Evolutionary conservation across 2,797 vertebrate species (phyloP).

Genomic region (Gallinago stenura): DNA sequence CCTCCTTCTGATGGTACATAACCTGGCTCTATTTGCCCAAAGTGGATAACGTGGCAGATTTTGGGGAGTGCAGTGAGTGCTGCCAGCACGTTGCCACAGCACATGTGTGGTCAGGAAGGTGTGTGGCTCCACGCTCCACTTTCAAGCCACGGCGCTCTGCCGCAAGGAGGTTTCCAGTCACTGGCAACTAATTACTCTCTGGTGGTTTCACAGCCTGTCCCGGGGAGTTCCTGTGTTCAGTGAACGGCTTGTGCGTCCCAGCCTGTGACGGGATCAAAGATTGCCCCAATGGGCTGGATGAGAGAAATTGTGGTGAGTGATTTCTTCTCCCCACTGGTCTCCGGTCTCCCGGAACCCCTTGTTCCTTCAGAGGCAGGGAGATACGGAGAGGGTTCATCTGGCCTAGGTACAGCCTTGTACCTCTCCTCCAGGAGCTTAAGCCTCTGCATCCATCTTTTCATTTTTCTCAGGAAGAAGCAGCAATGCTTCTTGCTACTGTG

Average conservation of each 20-base stretch:
- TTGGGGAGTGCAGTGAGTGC: background rate
- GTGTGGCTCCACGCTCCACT: background rate
- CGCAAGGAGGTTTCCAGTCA: slow-evolving; percentile 12
- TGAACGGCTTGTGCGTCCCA: slow-evolving; percentile 90
- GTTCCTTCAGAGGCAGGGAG: background rate
- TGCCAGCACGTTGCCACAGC: background rate
- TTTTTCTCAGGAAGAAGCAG: background rate
- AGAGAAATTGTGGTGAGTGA: slow-evolving; percentile 91
- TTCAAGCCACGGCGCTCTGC: background rate
- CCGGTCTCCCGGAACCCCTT: background rate
- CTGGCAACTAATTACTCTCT: background rate
- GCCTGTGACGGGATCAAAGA: slow-evolving; percentile 92
- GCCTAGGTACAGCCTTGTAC: background rate
- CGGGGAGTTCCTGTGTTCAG: slow-evolving; percentile 86
- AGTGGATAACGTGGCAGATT: background rate
- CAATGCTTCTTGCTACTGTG: background rate
- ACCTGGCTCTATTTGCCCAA: background rate
- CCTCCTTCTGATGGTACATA: background rate
- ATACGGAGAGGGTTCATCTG: background rate
- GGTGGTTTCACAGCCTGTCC: slow-evolving; percentile 86
- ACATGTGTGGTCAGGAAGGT: background rate
- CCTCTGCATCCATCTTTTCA: background rate
- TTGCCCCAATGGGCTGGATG: slow-evolving; percentile 91
- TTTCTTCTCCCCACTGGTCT: fast-evolving
- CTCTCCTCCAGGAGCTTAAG: background rate